Conservation (phyloP, 2,888 invertebrate species). For the Ecdyonurus torrentis region DNA sequence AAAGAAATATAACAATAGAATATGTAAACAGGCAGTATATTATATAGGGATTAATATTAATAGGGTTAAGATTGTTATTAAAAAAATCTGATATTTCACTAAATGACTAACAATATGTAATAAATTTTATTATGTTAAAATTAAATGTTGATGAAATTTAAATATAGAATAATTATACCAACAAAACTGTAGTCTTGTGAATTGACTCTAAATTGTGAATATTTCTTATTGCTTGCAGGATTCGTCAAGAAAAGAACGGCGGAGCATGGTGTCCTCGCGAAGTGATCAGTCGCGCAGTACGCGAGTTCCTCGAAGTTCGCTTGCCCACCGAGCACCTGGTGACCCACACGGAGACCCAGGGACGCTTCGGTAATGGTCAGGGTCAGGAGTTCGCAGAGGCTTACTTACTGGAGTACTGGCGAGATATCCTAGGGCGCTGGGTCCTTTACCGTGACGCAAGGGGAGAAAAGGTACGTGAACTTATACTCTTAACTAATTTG, state of each 20-base stretch:
- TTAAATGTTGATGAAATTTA: too few relatives aligned
- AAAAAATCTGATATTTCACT: too few relatives aligned
- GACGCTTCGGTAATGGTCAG: constrained; percentile 78
- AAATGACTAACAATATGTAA: too few relatives aligned
- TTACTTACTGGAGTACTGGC: constrained; percentile 69
- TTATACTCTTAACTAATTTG: background rate
- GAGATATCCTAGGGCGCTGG: constrained; percentile 50
- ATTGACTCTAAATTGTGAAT: too few relatives aligned
- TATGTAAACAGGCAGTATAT: too few relatives aligned
- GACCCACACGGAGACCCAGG: constrained; percentile 75
- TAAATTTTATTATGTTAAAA: too few relatives aligned
- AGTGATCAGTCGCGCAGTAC: constrained; percentile 53
- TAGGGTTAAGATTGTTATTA: too few relatives aligned
- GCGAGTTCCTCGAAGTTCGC: constrained; percentile 72
- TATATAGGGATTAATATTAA: too few relatives aligned
- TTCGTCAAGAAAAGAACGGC: constrained; percentile 68
- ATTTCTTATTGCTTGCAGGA: constrained; percentile 34
- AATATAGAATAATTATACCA: too few relatives aligned
- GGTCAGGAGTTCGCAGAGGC: constrained; percentile 77
- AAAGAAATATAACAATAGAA: too few relatives aligned
- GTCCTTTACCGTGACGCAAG: constrained; percentile 60
- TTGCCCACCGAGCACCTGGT: constrained; percentile 57
- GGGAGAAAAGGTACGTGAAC: constrained; percentile 49
- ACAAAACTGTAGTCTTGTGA: too few relatives aligned
- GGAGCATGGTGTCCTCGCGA: constrained; percentile 89